These are phyloP conservation scores for Chrysochloris asiatica DNA, from an alignment of 2,113 vertebrate genomes.

Conservation along the genomic window DNA sequence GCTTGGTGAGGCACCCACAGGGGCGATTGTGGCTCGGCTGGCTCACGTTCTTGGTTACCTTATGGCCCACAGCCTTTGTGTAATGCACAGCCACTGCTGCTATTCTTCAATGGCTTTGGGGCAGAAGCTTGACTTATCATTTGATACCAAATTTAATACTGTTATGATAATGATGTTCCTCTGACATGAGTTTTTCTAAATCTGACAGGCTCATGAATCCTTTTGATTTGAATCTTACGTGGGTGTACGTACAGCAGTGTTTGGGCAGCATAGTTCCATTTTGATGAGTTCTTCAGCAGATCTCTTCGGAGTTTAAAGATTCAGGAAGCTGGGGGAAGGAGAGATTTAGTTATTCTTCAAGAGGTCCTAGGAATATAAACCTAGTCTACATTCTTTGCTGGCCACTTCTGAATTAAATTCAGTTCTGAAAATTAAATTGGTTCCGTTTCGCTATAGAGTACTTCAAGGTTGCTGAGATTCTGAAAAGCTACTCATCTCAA, in stretches of 20 bases:
- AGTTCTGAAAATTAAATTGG: slow-evolving; percentile 10
- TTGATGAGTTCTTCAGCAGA: not conserved
- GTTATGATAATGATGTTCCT: not conserved
- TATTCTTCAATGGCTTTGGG: no score
- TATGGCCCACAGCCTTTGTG: no score
- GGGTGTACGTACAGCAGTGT: not conserved
- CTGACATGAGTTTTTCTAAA: not conserved
- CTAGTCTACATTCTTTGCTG: not conserved
- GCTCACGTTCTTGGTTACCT: no score
- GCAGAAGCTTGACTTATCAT: no score
- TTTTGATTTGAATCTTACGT: not conserved
- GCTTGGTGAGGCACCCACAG: no score
- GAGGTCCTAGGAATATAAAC: not conserved
- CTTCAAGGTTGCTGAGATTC: not conserved
- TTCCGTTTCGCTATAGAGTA: not conserved
- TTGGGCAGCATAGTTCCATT: not conserved
- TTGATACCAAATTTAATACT: not conserved
- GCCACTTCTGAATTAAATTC: not conserved
- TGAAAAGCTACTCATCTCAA: not conserved
- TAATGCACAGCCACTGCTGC: no score
- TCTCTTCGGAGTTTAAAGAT: not conserved
- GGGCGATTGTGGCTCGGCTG: no score
- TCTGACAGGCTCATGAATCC: not conserved
- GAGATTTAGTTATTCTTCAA: not conserved
- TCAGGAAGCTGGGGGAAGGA: not conserved